phyloP scores from a whole-genome alignment of 2,888 invertebrate species.

The Drosophila silvestris region DNA sequence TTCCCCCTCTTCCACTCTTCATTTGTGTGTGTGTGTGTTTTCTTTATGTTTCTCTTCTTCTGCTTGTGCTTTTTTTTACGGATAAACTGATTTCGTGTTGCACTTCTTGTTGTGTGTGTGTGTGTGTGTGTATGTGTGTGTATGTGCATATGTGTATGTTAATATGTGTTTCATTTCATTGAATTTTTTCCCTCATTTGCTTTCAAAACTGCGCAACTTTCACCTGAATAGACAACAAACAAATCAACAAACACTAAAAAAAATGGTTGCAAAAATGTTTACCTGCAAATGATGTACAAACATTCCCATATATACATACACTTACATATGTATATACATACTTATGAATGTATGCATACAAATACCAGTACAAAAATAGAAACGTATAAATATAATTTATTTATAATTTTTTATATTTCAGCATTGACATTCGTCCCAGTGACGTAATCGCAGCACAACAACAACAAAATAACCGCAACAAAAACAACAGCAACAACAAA shows the following conservation, averaged over 20 bases:
- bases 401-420: constrained; percentile 31
- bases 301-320: not conserved
- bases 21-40: not conserved
- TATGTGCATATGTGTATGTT: constrained; percentile 24
- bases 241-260: constrained; percentile 40
- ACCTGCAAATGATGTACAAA: constrained; percentile 19
- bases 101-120: constrained; percentile 46
- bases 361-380: not conserved
- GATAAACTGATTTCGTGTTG: constrained; percentile 57
- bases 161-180: constrained; percentile 38
- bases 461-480: constrained; percentile 5
- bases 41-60: constrained; percentile 13
- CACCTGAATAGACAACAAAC: constrained; percentile 56
- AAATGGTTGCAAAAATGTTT: constrained; percentile 30
- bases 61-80: constrained; percentile 26
- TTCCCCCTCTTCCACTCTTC: not conserved
- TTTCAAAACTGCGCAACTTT: constrained; percentile 67
- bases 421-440: constrained; percentile 56
- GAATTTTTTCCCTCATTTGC: constrained; percentile 58
- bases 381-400: constrained; percentile 30
- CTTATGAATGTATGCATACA: not conserved
- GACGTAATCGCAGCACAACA: constrained; percentile 72
- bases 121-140: constrained; percentile 21
- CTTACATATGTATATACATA: not conserved
- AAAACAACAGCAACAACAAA: constrained; percentile 14